These are phyloP conservation scores for Notechis scutatus DNA, from an alignment of 2,113 vertebrate genomes.

Conservation along the genomic window DNA sequence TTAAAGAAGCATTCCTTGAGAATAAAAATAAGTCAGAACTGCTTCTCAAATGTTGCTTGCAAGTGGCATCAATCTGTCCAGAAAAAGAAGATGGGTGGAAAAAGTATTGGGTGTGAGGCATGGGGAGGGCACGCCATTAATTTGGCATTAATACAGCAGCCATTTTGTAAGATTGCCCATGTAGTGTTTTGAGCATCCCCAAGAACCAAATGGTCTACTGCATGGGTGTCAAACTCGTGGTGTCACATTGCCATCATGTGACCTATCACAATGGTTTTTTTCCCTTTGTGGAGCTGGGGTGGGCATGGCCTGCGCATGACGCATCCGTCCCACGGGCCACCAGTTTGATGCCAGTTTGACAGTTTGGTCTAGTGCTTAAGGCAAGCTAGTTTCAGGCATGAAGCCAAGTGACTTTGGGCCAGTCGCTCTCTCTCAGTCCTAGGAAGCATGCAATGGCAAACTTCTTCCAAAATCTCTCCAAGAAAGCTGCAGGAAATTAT, in stretches of 20 bases:
- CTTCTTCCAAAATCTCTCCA: background rate
- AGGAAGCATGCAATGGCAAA: background rate
- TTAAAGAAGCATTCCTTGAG: background rate
- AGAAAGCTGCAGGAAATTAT: background rate
- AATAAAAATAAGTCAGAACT: background rate
- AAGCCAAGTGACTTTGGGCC: background rate
- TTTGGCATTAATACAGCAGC: background rate
- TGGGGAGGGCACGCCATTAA: background rate
- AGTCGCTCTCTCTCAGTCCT: background rate
- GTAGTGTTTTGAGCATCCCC: background rate
- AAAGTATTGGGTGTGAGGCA: background rate
- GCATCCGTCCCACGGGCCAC: too few species aligned
- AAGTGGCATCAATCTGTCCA: background rate
- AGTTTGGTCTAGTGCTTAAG: background rate
- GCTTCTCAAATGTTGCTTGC: background rate
- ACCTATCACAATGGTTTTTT: too few species aligned
- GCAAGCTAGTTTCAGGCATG: background rate
- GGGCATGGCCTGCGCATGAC: too few species aligned
- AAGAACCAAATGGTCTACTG: background rate
- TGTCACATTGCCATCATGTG: too few species aligned
- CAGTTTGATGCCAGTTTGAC: too few species aligned
- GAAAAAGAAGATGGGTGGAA: background rate
- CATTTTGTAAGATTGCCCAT: background rate
- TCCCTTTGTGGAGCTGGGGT: too few species aligned
- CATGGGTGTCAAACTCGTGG: too few species aligned